These are phyloP conservation scores for Thecophora atra DNA, from an alignment of 2,888 invertebrate genomes.

Conservation along the genomic window DNA sequence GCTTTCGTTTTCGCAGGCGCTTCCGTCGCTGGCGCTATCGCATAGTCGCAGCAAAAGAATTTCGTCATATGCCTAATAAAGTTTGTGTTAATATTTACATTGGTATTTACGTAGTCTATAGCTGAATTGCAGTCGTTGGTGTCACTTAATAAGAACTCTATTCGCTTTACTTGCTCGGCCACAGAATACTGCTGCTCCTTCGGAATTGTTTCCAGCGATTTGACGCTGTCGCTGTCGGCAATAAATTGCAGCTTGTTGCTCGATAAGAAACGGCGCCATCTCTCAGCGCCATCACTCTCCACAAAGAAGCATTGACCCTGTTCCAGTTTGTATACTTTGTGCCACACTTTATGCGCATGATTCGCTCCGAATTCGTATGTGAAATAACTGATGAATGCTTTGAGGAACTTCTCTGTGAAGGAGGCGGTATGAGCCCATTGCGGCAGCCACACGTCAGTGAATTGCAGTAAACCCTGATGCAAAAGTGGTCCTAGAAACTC, in stretches of 20 bases:
- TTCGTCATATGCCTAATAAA: slow-evolving; percentile 59
- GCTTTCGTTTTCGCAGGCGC: background rate
- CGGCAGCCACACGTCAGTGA: slow-evolving; percentile 55
- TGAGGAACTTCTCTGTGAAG: slow-evolving; percentile 55
- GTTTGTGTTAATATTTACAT: slow-evolving; percentile 57
- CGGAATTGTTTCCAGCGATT: slow-evolving; percentile 17
- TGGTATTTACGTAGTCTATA: slow-evolving; percentile 62
- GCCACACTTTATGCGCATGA: slow-evolving; percentile 57
- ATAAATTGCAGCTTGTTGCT: slow-evolving; percentile 55
- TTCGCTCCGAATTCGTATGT: slow-evolving; percentile 60
- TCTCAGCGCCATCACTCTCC: slow-evolving; percentile 35
- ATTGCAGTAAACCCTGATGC: slow-evolving; percentile 52
- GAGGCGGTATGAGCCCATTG: slow-evolving; percentile 51
- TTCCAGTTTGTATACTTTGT: slow-evolving; percentile 55
- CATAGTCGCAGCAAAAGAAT: slow-evolving; percentile 62
- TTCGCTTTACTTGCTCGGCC: slow-evolving; percentile 56
- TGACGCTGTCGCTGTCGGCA: slow-evolving; percentile 46
- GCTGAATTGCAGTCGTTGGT: slow-evolving; percentile 56
- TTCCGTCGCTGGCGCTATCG: slow-evolving; percentile 49
- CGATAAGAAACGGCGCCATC: slow-evolving; percentile 52
- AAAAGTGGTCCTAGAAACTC: slow-evolving; percentile 60
- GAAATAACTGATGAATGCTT: slow-evolving; percentile 56
- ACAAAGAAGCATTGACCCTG: slow-evolving; percentile 55
- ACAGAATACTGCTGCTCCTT: slow-evolving; percentile 11
- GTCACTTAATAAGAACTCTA: slow-evolving; percentile 53